phyloP scores from a whole-genome alignment of 2,797 vertebrate species.

The Erethizon dorsatum region DNA sequence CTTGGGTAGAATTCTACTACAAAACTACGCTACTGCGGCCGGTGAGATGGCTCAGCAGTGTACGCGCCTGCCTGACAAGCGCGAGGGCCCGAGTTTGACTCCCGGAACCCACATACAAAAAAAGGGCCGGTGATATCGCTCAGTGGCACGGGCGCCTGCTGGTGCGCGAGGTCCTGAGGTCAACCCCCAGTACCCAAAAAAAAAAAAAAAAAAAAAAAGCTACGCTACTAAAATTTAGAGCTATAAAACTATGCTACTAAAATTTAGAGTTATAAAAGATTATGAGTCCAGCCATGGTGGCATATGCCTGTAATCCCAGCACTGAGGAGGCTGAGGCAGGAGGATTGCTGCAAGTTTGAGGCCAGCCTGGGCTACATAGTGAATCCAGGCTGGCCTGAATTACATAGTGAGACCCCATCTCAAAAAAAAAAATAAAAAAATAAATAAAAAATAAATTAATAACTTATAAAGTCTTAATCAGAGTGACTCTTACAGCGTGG shows the following conservation, averaged over 20 bases:
- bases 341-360: neutral
- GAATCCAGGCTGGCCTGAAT: neutral
- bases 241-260: neutral
- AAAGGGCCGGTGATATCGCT: too few species aligned
- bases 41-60: too few species aligned
- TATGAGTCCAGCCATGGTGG: neutral
- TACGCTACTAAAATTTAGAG: neutral
- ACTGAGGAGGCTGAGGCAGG: neutral
- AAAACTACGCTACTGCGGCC: neutral
- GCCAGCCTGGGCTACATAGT: neutral
- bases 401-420: neutral
- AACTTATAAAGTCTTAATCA: neutral
- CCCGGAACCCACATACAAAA: too few species aligned
- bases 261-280: conserved; percentile 12
- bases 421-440: neutral
- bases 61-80: too few species aligned
- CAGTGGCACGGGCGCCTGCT: too few species aligned
- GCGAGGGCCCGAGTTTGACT: too few species aligned
- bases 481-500: neutral
- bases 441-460: neutral
- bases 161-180: too few species aligned
- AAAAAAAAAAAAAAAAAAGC: neutral
- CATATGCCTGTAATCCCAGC: neutral
- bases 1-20: neutral
- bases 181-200: too few species aligned